These are phyloP conservation scores for Pasiphila rectangulata DNA, from an alignment of 2,888 invertebrate genomes.

Conservation along the genomic window DNA sequence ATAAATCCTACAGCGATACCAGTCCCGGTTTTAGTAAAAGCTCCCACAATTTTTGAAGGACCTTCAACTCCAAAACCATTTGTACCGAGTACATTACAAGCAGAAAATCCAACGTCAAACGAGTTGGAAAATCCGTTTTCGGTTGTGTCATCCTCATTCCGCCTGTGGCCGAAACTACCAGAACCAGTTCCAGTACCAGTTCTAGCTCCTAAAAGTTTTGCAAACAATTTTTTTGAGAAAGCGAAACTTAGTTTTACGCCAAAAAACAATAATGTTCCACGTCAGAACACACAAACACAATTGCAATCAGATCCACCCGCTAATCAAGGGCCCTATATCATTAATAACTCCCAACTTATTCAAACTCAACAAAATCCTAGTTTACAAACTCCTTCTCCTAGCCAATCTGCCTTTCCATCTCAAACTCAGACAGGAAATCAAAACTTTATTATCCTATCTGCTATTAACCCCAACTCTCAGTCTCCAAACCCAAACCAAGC, in stretches of 20 bases:
- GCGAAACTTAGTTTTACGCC: conserved; percentile 10
- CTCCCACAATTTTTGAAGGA: too few species aligned
- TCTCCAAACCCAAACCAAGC: background rate
- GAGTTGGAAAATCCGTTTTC: conserved; percentile 12
- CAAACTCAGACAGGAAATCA: conserved; percentile 15
- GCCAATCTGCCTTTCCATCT: conserved; percentile 4
- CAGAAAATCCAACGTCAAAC: background rate
- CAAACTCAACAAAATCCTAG: conserved; percentile 1
- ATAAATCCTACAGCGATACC: conserved; percentile 6
- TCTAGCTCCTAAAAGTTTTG: conserved; percentile 11
- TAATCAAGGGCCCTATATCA: conserved; percentile 12
- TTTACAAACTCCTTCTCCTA: background rate
- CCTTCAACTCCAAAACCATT: conserved; percentile 25
- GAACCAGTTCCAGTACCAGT: conserved; percentile 25
- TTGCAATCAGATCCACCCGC: conserved; percentile 3
- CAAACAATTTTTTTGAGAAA: conserved; percentile 15
- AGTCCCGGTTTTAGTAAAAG: conserved; percentile 16
- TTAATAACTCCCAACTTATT: background rate
- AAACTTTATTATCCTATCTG: conserved; percentile 2
- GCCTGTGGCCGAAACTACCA: conserved; percentile 23
- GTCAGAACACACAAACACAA: conserved; percentile 9
- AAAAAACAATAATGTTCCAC: background rate
- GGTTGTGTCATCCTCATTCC: conserved; percentile 9
- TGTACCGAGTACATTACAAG: conserved; percentile 12
- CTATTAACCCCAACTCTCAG: conserved; percentile 5